Percentiles rank a stretch among this genome's conserved stretches.
These are phyloP conservation scores for Triplophysa tibetana DNA, from an alignment of 2,113 vertebrate genomes.

Conservation along the genomic window DNA sequence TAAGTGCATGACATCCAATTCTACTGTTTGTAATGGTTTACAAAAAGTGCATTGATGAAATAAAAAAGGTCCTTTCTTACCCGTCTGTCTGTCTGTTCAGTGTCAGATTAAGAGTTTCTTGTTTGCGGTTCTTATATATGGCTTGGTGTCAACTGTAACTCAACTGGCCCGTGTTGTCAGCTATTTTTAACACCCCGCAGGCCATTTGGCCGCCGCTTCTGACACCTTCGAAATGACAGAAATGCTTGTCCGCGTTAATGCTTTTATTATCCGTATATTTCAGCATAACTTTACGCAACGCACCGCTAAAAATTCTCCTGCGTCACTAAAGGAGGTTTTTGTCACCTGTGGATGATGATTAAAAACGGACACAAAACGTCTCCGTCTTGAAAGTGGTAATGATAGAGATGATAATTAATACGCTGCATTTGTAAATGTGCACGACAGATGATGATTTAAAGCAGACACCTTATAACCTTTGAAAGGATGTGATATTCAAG, in stretches of 20 bases:
- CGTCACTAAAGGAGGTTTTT: not conserved
- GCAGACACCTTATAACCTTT: not conserved
- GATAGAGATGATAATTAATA: slow-evolving; percentile 14
- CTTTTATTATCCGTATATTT: not conserved
- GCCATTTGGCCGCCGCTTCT: not conserved
- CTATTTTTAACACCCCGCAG: slow-evolving; percentile 47
- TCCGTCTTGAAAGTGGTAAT: not conserved
- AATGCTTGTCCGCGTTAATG: slow-evolving; percentile 3
- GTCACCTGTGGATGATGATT: not conserved
- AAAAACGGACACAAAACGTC: not conserved
- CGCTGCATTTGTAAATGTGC: not conserved
- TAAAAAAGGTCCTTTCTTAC: slow-evolving; percentile 33
- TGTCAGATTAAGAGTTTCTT: slow-evolving; percentile 22
- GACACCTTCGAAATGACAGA: slow-evolving; percentile 5
- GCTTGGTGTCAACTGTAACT: slow-evolving; percentile 50
- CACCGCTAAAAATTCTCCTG: too few species aligned
- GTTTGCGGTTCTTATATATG: slow-evolving; percentile 46
- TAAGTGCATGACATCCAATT: slow-evolving; percentile 13
- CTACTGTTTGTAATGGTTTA: not conserved
- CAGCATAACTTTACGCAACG: not conserved
- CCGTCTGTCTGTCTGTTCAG: slow-evolving; percentile 17
- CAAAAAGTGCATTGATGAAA: not conserved
- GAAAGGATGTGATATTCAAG: not conserved
- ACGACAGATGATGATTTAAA: not conserved
- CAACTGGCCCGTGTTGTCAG: slow-evolving; percentile 41